phyloP scores from a whole-genome alignment of 2,113 vertebrate genomes.

The Coptodon rendalli region DNA sequence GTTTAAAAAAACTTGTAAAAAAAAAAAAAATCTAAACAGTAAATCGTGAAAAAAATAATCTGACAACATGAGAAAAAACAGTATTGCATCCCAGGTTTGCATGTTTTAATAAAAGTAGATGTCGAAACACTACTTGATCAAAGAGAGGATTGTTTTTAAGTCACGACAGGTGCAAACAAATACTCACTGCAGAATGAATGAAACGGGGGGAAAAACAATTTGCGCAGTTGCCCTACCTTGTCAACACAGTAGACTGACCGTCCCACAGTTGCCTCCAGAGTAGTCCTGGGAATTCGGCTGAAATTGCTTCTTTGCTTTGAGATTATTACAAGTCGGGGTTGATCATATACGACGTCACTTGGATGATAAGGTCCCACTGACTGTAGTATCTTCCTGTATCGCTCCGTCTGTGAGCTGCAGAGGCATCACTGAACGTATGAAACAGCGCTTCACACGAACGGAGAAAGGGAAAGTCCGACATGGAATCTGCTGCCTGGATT shows the following conservation, averaged over 20 bases:
- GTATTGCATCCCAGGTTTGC: not conserved
- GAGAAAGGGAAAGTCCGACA: slow-evolving; percentile 17
- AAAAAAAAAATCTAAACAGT: not conserved
- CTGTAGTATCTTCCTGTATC: slow-evolving; percentile 42
- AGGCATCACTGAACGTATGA: slow-evolving; percentile 49
- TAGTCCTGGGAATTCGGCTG: slow-evolving; percentile 38
- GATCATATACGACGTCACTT: slow-evolving; percentile 22
- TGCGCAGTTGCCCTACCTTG: slow-evolving; percentile 53
- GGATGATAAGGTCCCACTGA: slow-evolving; percentile 38
- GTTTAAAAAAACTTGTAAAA: slow-evolving; percentile 20
- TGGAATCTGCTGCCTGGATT: slow-evolving; percentile 34
- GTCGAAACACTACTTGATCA: not conserved
- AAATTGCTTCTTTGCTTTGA: not conserved
- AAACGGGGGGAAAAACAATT: slow-evolving; percentile 10
- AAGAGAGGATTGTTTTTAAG: not conserved
- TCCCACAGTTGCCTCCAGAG: not conserved
- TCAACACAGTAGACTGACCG: not conserved
- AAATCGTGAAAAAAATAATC: not conserved
- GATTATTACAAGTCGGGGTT: not conserved
- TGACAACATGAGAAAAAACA: not conserved
- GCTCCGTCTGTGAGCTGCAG: slow-evolving; percentile 55
- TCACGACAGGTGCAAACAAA: slow-evolving; percentile 19
- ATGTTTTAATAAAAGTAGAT: not conserved
- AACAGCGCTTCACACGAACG: slow-evolving; percentile 46
- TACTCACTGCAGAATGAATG: slow-evolving; percentile 17